These are phyloP conservation scores for Schizotus pectinicornis DNA, from an alignment of 2,888 invertebrate species.

Conservation along the genomic window DNA sequence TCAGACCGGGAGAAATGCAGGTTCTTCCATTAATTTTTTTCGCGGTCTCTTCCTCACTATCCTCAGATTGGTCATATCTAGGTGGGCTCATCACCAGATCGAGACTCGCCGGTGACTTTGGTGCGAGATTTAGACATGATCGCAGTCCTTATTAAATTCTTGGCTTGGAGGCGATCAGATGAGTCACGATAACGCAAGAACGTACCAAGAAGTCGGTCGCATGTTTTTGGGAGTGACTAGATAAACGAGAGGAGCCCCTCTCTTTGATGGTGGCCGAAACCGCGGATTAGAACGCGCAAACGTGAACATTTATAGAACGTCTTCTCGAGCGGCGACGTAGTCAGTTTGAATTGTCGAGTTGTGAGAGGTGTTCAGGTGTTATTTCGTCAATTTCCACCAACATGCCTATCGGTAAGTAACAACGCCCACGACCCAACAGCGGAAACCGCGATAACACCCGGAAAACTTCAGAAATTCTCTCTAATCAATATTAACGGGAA, in stretches of 20 bases:
- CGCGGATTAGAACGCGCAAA: slow-evolving; percentile 38
- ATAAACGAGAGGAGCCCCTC: slow-evolving; percentile 25
- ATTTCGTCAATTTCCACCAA: slow-evolving; percentile 15
- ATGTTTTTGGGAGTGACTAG: slow-evolving; percentile 39
- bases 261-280: slow-evolving; percentile 17
- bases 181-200: slow-evolving; percentile 12
- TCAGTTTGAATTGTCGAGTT: slow-evolving; percentile 38
- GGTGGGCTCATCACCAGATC: too few species aligned
- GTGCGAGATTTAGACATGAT: too few species aligned
- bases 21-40: not conserved
- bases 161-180: not conserved
- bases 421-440: not conserved
- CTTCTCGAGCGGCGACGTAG: slow-evolving; percentile 37
- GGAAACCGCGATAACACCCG: not conserved
- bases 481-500: too few species aligned
- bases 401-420: slow-evolving; percentile 30
- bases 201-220: slow-evolving; percentile 27
- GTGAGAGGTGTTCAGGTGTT: slow-evolving; percentile 26
- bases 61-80: too few species aligned
- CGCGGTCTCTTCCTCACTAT: not conserved
- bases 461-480: too few species aligned
- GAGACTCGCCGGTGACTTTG: too few species aligned
- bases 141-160: too few species aligned
- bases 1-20: not conserved
- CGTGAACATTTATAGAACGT: slow-evolving; percentile 44